These are phyloP conservation scores for Hirundo rustica DNA, from an alignment of 2,797 vertebrate genomes.

Conservation along the genomic window DNA sequence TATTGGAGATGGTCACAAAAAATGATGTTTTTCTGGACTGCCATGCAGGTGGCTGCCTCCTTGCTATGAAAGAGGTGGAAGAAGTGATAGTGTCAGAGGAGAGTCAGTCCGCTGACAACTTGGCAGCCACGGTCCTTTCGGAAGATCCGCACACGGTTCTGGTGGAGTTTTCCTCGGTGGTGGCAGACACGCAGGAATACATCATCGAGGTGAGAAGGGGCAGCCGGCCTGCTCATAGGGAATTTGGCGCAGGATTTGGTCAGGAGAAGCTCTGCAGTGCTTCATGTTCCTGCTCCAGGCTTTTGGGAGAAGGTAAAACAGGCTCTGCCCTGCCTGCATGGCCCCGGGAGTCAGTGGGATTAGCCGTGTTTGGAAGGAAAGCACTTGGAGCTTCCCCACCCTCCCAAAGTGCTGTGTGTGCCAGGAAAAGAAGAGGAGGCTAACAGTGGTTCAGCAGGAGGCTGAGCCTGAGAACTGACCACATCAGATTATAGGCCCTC, in stretches of 20 bases:
- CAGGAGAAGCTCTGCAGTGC: neutral
- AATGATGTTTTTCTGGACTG: neutral
- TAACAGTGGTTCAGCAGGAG: neutral
- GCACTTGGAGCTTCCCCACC: neutral
- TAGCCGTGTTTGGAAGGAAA: neutral
- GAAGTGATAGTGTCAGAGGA: conserved; percentile 77
- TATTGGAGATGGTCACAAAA: neutral
- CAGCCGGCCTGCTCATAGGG: neutral
- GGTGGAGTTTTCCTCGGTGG: conserved; percentile 97
- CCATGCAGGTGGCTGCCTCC: conserved; percentile 85
- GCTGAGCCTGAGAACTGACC: neutral
- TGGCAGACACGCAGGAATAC: conserved; percentile 98
- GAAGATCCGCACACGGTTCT: conserved; percentile 93
- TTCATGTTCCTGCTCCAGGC: neutral
- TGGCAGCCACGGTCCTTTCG: conserved; percentile 81
- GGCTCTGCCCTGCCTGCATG: neutral
- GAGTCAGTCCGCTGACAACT: conserved; percentile 72
- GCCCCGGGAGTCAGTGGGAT: neutral
- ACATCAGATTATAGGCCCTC: neutral
- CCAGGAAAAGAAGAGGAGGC: neutral
- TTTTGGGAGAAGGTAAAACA: neutral
- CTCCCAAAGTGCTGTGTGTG: neutral
- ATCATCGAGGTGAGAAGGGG: conserved; percentile 88
- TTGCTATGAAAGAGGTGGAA: conserved; percentile 80
- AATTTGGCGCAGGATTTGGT: rapidly evolving